Conservation (phyloP, 2,113 vertebrate species). For the Prunella himalayana region DNA sequence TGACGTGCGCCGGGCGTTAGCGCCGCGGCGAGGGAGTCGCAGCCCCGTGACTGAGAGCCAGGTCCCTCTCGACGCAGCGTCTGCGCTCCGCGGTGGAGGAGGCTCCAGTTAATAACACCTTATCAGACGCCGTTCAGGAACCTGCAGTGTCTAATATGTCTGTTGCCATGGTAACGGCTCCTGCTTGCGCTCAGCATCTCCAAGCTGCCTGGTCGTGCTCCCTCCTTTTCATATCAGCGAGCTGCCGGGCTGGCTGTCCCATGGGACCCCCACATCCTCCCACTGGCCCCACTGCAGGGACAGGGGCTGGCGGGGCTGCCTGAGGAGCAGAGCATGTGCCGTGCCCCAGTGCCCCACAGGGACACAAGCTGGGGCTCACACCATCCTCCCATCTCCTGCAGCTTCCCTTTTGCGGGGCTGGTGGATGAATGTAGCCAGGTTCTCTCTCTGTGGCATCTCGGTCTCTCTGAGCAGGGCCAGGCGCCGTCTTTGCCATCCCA, state of each 20-base stretch:
- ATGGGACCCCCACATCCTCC: neutral
- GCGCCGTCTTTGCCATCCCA: neutral
- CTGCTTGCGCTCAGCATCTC: slow-evolving; percentile 69
- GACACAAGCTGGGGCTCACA: neutral
- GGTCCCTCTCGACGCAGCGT: slow-evolving; percentile 35
- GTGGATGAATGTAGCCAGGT: neutral
- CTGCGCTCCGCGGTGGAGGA: slow-evolving; percentile 58
- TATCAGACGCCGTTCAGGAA: slow-evolving; percentile 78
- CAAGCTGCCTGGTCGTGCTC: slow-evolving; percentile 31
- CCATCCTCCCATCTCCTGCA: fast-evolving
- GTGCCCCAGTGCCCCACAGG: neutral
- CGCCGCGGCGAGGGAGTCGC: slow-evolving; percentile 5
- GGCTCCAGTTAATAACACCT: slow-evolving; percentile 78
- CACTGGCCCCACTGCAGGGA: fast-evolving
- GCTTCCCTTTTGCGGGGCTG: neutral
- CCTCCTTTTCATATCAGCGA: neutral
- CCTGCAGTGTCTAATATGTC: slow-evolving; percentile 77
- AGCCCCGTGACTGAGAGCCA: slow-evolving; percentile 19
- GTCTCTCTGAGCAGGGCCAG: neutral
- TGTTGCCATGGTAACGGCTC: slow-evolving; percentile 74
- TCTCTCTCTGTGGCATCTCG: neutral
- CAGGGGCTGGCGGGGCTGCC: neutral
- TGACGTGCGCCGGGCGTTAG: neutral
- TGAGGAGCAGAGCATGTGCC: fast-evolving
- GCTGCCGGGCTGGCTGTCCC: slow-evolving; percentile 42